phyloP scores from a whole-genome alignment of 2,888 invertebrate genomes.

The Pristionchus arcanus region DNA sequence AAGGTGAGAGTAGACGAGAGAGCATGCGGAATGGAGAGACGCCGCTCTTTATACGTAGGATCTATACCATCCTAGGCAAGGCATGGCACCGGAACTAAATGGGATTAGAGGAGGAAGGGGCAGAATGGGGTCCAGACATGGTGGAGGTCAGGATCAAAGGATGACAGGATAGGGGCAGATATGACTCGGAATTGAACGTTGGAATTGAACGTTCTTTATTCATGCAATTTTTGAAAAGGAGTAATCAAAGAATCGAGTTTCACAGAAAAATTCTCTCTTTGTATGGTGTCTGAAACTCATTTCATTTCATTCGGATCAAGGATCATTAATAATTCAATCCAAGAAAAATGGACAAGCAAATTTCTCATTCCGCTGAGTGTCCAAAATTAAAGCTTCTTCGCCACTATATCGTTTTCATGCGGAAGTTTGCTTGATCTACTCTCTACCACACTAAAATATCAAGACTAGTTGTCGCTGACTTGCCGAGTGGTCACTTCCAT shows the following conservation, averaged over 20 bases:
- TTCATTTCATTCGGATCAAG: neutral
- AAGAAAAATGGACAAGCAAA: neutral
- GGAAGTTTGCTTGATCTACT: neutral
- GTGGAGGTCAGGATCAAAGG: neutral
- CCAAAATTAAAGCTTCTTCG: too few relatives aligned
- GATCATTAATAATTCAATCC: neutral
- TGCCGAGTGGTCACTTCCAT: neutral
- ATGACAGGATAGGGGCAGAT: neutral
- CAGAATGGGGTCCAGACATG: neutral
- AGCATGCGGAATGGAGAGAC: neutral
- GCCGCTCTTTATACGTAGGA: neutral
- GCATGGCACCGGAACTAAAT: constrained; percentile 19
- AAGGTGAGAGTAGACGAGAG: neutral
- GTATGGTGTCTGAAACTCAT: neutral
- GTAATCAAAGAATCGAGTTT: neutral
- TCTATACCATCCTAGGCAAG: neutral
- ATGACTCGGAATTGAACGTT: too few relatives aligned
- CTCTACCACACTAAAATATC: neutral
- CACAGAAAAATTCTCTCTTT: neutral
- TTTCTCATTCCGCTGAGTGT: too few relatives aligned
- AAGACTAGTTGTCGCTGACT: neutral
- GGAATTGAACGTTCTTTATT: neutral
- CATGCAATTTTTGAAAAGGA: neutral
- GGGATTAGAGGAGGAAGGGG: constrained; percentile 14
- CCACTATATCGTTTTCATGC: neutral